These are phyloP conservation scores for Diloba caeruleocephala DNA, from an alignment of 2,888 invertebrate genomes.

Conservation along the genomic window DNA sequence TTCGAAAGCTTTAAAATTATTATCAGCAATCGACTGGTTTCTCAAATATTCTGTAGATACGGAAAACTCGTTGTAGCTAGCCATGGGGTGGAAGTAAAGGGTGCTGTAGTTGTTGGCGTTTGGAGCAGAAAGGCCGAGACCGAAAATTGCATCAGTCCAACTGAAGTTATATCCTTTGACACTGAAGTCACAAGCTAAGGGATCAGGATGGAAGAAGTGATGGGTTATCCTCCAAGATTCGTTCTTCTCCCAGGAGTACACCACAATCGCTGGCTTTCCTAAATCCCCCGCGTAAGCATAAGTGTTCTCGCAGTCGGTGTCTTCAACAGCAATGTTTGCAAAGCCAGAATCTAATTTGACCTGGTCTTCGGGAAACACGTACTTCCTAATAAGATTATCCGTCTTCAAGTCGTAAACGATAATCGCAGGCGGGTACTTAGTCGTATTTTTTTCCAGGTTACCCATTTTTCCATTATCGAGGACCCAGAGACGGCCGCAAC, in stretches of 20 bases:
- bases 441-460: conserved; percentile 84
- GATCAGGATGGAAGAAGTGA: conserved; percentile 92
- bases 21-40: conserved; percentile 87
- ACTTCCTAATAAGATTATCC: conserved; percentile 91
- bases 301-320: conserved; percentile 91
- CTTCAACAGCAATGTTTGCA: conserved; percentile 94
- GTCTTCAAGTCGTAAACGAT: conserved; percentile 92
- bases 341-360: conserved; percentile 91
- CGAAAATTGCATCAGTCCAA: conserved; percentile 94
- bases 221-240: conserved; percentile 93
- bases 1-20: conserved; percentile 91
- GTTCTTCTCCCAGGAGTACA: conserved; percentile 93
- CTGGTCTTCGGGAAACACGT: conserved; percentile 90
- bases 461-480: conserved; percentile 92
- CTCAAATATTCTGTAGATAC: conserved; percentile 92
- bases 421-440: conserved; percentile 89
- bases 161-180: conserved; percentile 92
- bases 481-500: conserved; percentile 94
- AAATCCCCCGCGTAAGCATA: conserved; percentile 93
- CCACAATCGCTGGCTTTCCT: conserved; percentile 91
- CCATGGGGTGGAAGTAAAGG: conserved; percentile 94
- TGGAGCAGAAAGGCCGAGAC: conserved; percentile 91
- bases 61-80: conserved; percentile 93
- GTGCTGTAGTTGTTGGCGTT: conserved; percentile 91
- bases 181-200: conserved; percentile 92